These are phyloP conservation scores for Cylloceria caligata DNA, from an alignment of 2,888 invertebrate species.

Conservation along the genomic window DNA sequence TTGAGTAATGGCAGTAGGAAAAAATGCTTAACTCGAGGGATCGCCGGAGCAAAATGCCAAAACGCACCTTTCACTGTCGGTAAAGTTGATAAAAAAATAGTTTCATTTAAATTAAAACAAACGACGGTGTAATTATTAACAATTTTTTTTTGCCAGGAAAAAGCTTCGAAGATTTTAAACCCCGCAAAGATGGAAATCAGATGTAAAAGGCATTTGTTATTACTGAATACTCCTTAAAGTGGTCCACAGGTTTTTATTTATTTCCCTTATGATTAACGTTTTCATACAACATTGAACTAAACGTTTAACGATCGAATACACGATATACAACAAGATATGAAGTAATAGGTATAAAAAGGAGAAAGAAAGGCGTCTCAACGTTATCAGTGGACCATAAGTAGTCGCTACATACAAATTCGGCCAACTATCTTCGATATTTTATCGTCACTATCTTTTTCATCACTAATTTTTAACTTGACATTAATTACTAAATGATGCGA, in stretches of 20 bases:
- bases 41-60: too few species aligned
- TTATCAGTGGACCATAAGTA: too few species aligned
- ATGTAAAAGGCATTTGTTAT: background rate
- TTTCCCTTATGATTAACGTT: slow-evolving; percentile 44
- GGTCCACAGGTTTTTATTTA: slow-evolving; percentile 66
- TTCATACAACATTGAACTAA: slow-evolving; percentile 61
- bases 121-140: too few species aligned
- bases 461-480: background rate
- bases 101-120: too few species aligned
- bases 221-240: slow-evolving; percentile 26
- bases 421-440: background rate
- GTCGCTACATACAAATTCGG: background rate
- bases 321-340: slow-evolving; percentile 29
- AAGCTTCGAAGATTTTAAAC: too few species aligned
- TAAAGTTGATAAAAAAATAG: too few species aligned
- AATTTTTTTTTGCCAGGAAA: too few species aligned
- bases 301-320: slow-evolving; percentile 46
- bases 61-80: too few species aligned
- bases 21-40: too few species aligned
- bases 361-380: slow-evolving; percentile 2
- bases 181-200: too few species aligned
- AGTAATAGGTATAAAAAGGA: slow-evolving; percentile 35
- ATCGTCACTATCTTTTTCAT: background rate
- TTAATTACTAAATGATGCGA: background rate
- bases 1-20: too few species aligned